Evolutionary conservation across 2,113 vertebrate genomes (phyloP), one percentile per base, ranked within the genome.

Genomic region (Rana temporaria): DNA sequence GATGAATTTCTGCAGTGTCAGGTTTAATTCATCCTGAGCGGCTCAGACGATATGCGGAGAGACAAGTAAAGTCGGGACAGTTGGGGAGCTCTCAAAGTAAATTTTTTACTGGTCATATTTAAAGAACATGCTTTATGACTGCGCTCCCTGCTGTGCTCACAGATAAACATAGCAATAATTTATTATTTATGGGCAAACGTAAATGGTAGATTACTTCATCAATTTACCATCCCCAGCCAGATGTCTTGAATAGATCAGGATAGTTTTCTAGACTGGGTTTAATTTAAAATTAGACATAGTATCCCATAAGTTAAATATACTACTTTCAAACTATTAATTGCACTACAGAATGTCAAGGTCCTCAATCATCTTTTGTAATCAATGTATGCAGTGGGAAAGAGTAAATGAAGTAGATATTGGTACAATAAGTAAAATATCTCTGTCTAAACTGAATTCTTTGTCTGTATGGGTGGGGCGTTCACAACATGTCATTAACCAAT

Each of bases 1-100:
- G 63, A 56, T 79, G 76, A 79, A 79, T 66, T 65, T 79, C 78
- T 79, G 64, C 42, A 57, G 65, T 59, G 78, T 79, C 78, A 69
- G 48, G 34, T 80, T 80, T 56, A 70, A 70, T 80, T 80, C 56
- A 70, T 42, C 66, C 60, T 52, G 55, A 56, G 26, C 56, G 16
- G n/a, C 78, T 80, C 78, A 80, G 20, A 60, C 77, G 22, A 67
- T 52, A 80, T 22, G n/a, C 22, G 56, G 56, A 70, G 24, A 70
- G 67, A 70, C 55, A 71, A 59, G 34, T 62, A 48, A 80, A 70
- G 34, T 57, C 18, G 20, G n/a, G 52, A 30, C 20, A 34, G n/a
- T 19, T 53, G 59, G 14, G 24, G n/a, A 20, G 20, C 78, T 60
- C 55, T 42, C 53, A 20, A 19, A 68, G 77, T 64, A 69, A 59